phyloP scores from a whole-genome alignment of 37 sponge, comb jelly and placozoan genomes.

The Cliona cf. orientalis region DNA sequence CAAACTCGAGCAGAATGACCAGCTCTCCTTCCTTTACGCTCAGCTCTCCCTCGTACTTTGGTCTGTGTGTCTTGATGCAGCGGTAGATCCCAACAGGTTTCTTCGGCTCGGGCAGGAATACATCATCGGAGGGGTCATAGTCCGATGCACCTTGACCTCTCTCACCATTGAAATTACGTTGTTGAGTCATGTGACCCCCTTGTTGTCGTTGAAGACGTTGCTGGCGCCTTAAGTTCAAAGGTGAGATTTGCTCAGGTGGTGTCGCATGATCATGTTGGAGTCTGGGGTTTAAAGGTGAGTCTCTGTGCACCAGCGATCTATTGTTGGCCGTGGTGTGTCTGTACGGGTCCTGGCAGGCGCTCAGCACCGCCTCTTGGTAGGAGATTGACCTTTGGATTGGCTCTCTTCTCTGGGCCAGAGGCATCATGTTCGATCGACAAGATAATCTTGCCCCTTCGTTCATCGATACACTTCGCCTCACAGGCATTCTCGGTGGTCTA shows the following conservation, averaged over 20 bases:
- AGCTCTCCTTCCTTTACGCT: conserved; percentile 27
- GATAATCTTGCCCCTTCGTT: neutral
- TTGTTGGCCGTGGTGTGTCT: too few species aligned
- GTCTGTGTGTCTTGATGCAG: neutral
- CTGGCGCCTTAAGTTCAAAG: too few species aligned
- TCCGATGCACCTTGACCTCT: neutral
- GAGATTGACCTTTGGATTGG: conserved; percentile 25
- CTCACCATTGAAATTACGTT: too few species aligned
- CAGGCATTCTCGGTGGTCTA: too few species aligned
- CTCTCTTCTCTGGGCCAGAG: neutral
- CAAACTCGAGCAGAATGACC: conserved; percentile 49
- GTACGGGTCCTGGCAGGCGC: too few species aligned
- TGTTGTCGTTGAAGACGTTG: too few species aligned
- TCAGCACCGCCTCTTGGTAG: conserved; percentile 46
- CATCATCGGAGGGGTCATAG: conserved; percentile 17
- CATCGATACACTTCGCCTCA: conserved; percentile 24
- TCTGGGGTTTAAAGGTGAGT: too few species aligned
- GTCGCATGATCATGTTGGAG: too few species aligned
- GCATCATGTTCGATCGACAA: neutral
- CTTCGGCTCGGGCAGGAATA: conserved; percentile 28
- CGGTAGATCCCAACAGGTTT: conserved; percentile 57
- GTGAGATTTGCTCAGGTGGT: too few species aligned
- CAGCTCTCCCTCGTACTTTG: conserved; percentile 48
- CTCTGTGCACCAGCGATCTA: too few species aligned
- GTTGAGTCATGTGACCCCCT: too few species aligned